Percentiles rank a stretch among this genome's conserved stretches.
These are phyloP conservation scores for Cylindroiulus punctatus DNA, from an alignment of 2,888 invertebrate genomes.

Conservation along the genomic window DNA sequence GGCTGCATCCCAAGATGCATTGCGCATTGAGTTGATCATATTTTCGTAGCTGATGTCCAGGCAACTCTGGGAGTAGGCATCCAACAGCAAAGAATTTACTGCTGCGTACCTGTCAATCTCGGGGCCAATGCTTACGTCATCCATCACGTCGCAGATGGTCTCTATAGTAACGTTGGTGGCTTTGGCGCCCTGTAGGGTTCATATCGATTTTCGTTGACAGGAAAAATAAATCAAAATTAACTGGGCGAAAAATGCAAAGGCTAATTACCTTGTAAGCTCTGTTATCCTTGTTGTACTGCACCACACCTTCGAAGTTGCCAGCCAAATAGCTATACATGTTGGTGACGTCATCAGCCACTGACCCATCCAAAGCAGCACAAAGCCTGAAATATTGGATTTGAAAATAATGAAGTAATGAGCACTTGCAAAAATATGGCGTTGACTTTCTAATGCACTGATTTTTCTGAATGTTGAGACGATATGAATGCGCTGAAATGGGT, in stretches of 20 bases:
- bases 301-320: slow-evolving; percentile 87
- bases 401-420: neutral
- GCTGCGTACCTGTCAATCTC: slow-evolving; percentile 71
- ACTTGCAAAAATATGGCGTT: too few species aligned
- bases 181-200: slow-evolving; percentile 65
- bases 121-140: slow-evolving; percentile 58
- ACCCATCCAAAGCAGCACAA: slow-evolving; percentile 76
- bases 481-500: too few species aligned
- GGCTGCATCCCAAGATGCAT: slow-evolving; percentile 72
- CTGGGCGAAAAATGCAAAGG: neutral
- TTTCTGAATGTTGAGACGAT: too few species aligned
- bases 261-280: slow-evolving; percentile 71
- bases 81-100: slow-evolving; percentile 77
- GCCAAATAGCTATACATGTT: slow-evolving; percentile 86
- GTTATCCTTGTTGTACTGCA: slow-evolving; percentile 95
- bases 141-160: slow-evolving; percentile 81
- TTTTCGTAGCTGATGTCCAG: slow-evolving; percentile 84
- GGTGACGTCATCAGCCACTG: slow-evolving; percentile 69
- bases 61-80: slow-evolving; percentile 77
- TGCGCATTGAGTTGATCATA: slow-evolving; percentile 76
- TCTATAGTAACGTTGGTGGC: slow-evolving; percentile 81
- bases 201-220: neutral
- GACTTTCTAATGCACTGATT: too few species aligned
- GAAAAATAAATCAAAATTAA: neutral
- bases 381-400: slow-evolving; percentile 70